Evolutionary conservation across 2,888 invertebrate species (phyloP).

Genomic region (Morpho deidamia): DNA sequence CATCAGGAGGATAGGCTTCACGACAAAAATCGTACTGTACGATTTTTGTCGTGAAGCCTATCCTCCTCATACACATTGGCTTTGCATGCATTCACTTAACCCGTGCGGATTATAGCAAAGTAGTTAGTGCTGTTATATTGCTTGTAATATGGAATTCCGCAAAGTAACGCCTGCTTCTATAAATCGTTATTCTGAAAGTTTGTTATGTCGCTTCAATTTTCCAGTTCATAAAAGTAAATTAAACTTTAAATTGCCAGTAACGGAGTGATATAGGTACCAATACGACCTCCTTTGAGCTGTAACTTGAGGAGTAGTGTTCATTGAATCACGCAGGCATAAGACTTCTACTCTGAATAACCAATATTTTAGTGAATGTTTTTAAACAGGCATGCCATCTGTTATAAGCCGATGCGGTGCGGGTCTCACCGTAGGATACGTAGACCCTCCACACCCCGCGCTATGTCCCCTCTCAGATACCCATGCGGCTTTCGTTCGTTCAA

Average conservation of each 20-base stretch:
- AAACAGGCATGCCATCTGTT: constrained; percentile 78
- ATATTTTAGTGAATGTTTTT: constrained; percentile 68
- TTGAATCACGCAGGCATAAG: constrained; percentile 68
- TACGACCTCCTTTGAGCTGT: constrained; percentile 71
- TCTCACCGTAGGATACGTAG: constrained; percentile 61
- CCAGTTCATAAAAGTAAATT: background rate
- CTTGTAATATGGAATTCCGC: too few relatives aligned
- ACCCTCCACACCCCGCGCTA: constrained; percentile 49
- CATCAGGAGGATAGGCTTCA: too few relatives aligned
- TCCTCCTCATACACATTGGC: too few relatives aligned
- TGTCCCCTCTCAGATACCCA: constrained; percentile 57
- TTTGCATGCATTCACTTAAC: too few relatives aligned
- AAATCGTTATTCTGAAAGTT: background rate
- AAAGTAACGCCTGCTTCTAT: too few relatives aligned
- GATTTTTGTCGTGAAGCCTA: too few relatives aligned
- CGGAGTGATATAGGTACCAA: constrained; percentile 5
- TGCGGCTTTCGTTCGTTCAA: constrained; percentile 78
- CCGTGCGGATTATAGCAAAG: too few relatives aligned
- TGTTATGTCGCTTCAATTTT: background rate
- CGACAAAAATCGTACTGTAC: too few relatives aligned
- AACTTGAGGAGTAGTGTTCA: constrained; percentile 63
- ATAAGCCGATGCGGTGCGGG: constrained; percentile 69
- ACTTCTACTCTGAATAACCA: constrained; percentile 65
- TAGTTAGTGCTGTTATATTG: too few relatives aligned
- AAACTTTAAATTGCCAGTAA: constrained; percentile 8